phyloP scores from a whole-genome alignment of 2,797 vertebrate genomes.

The Falco novaeseelandiae region DNA sequence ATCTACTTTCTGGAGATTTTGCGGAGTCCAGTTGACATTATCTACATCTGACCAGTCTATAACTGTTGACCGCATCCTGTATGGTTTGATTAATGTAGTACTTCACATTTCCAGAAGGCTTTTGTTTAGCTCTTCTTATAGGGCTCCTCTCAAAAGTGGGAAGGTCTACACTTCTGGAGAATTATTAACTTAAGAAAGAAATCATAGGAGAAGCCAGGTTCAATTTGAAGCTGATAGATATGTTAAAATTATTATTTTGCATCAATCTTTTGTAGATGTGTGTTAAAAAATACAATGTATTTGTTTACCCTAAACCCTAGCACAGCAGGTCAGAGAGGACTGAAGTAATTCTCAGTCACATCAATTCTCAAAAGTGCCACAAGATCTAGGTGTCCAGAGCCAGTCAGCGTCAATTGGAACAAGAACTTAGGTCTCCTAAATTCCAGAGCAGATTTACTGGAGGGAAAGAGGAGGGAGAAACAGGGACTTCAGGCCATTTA shows the following conservation, averaged over 20 bases:
- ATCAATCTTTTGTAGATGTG: neutral
- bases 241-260: neutral
- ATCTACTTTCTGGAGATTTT: neutral
- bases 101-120: neutral
- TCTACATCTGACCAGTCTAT: neutral
- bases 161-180: neutral
- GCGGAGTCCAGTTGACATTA: neutral
- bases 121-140: neutral
- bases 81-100: neutral
- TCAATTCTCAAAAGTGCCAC: neutral
- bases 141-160: neutral
- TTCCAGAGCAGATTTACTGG: neutral
- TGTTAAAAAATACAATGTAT: neutral
- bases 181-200: neutral
- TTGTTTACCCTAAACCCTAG: neutral
- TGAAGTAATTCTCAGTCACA: neutral
- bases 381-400: neutral
- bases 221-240: neutral
- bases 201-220: neutral
- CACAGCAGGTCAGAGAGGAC: neutral
- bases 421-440: neutral
- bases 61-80: neutral
- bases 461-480: neutral
- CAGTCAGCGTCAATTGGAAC: rapidly evolving
- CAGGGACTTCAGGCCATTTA: neutral